Base-by-base conservation (phyloP, 2,888 invertebrate genomes). In the Pollenia amentaria region DNA sequence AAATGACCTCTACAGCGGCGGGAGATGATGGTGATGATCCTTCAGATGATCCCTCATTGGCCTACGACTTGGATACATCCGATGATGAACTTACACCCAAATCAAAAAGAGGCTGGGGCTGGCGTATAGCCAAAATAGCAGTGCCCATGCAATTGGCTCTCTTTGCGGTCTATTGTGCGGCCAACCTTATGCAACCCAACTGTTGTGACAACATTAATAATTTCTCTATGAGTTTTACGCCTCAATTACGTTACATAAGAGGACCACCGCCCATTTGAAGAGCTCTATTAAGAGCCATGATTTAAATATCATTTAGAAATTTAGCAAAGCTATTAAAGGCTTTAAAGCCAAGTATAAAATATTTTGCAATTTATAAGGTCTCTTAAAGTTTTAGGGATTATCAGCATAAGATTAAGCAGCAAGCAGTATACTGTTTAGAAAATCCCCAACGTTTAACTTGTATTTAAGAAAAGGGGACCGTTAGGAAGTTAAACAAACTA, bases 131-230 rank as follows among this genome's bases (percentile, higher is more conserved):
- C 73, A 94, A 95, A 88, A 95, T 96, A n/a, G 95, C 96, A 12
- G 91, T 96, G 84, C 96, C 96, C 48, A 95, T 96, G 93, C 96
- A 96, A 89, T 90, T 96, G 90, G 96, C 96, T 7, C 92, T 96
- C 75, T 94, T 96, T 81, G 95, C 96, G 7, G 94, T 96, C 60
- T 94, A 96, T 89, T 96, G 96, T 90, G 95, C 96, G 76, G 96
- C 95, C 70, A 96, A 95, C 90, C 94, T 96, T 48, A 94, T 96
- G 90, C 96, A 96, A 90, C 96, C 96, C 0, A 95, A 95, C 73
- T 96, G 96, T 92, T 96, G 96, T 93, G 96, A 96, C 92, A 95
- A 95, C 88, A 94, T 96, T 90, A 96, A 97, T 93, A 96, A 95
- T 90, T 94, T 96, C 89, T 95, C 95, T 87, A 94, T 96, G 92